phyloP scores from a whole-genome alignment of 2,888 invertebrate genomes.

The Xestia ashworthii region DNA sequence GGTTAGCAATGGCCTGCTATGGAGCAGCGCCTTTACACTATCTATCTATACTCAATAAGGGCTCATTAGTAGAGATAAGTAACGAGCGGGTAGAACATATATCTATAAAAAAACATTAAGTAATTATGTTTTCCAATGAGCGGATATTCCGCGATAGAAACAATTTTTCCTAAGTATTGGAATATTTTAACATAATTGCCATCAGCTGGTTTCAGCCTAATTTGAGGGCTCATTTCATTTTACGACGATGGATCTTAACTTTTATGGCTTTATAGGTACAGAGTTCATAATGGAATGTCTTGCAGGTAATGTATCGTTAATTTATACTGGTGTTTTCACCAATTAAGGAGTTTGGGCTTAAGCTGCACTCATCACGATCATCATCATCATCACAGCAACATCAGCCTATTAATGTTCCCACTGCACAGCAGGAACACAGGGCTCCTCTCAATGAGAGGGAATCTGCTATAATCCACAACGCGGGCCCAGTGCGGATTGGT shows the following conservation, averaged over 20 bases:
- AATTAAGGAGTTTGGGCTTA: not conserved
- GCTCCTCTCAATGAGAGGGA: no score
- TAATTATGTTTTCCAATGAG: conserved; percentile 5
- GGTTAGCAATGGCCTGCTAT: not conserved
- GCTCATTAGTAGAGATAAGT: conserved; percentile 19
- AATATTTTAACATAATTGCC: conserved; percentile 14
- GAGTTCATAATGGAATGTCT: conserved; percentile 13
- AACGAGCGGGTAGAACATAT: not conserved
- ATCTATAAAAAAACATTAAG: not conserved
- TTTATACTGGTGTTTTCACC: not conserved
- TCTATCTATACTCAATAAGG: not conserved
- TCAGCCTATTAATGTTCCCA: no score
- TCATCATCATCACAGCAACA: no score
- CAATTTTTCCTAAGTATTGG: not conserved
- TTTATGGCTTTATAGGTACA: conserved; percentile 1
- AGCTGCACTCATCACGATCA: not conserved
- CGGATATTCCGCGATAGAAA: not conserved
- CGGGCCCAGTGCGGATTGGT: no score
- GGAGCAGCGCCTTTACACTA: not conserved
- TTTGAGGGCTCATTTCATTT: conserved; percentile 30
- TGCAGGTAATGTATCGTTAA: not conserved
- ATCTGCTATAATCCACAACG: no score
- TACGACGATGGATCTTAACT: conserved; percentile 1
- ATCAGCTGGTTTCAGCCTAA: conserved; percentile 18
- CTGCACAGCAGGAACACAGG: no score